Conservation (phyloP, 2,888 invertebrate genomes). For the Brachyopa scutellaris region DNA sequence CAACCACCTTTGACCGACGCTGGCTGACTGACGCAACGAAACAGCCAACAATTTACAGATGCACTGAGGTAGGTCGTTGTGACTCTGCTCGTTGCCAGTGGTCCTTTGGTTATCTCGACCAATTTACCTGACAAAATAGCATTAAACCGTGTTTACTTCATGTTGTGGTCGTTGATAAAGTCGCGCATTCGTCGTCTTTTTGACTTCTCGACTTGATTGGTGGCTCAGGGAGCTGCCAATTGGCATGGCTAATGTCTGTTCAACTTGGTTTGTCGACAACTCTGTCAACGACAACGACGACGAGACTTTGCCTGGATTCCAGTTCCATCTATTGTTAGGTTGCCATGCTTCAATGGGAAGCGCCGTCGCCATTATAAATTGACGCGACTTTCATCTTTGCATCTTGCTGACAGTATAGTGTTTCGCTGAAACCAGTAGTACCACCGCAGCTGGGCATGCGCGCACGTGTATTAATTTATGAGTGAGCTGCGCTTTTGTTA, state of each 20-base stretch:
- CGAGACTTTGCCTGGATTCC: slow-evolving; percentile 20
- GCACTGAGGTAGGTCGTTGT: slow-evolving; percentile 73
- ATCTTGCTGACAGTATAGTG: slow-evolving; percentile 17
- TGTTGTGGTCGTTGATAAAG: slow-evolving; percentile 74
- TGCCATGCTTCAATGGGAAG: slow-evolving; percentile 40
- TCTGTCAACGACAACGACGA: slow-evolving; percentile 42
- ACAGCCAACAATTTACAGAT: slow-evolving; percentile 31
- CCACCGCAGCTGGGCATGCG: background rate
- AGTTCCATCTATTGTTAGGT: slow-evolving; percentile 58
- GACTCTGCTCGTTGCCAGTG: slow-evolving; percentile 24
- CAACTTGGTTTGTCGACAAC: slow-evolving; percentile 50
- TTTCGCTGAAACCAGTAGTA: background rate
- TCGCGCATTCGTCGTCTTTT: slow-evolving; percentile 69
- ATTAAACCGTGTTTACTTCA: slow-evolving; percentile 74
- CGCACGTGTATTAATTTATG: slow-evolving; percentile 50
- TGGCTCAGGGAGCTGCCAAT: slow-evolving; percentile 66
- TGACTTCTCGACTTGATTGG: slow-evolving; percentile 68
- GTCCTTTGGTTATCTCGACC: slow-evolving; percentile 60
- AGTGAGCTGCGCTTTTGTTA: slow-evolving; percentile 11
- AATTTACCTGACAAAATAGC: slow-evolving; percentile 75
- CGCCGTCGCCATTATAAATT: slow-evolving; percentile 35
- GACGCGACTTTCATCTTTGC: slow-evolving; percentile 38
- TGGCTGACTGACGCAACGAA: slow-evolving; percentile 50
- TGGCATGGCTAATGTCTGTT: slow-evolving; percentile 64
- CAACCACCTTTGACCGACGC: slow-evolving; percentile 67